Base-by-base conservation (phyloP, 2,797 vertebrate genomes). In the Semotilus atromaculatus region DNA sequence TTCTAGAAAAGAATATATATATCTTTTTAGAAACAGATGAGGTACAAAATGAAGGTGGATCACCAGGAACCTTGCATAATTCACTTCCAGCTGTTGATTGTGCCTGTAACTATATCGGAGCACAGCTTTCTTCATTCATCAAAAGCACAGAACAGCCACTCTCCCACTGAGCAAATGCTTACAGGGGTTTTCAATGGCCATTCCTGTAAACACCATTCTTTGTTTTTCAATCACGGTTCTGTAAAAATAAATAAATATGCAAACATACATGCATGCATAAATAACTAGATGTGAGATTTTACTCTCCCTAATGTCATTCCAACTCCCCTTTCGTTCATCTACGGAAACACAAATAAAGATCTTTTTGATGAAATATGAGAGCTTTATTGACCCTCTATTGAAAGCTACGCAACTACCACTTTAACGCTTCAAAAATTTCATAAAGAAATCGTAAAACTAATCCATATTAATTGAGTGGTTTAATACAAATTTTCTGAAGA, bases 61-160 rank as follows among this genome's bases (percentile, higher is more conserved):
- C 53, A 31, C 26, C 68, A 45, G 67, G 80, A 43, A 82, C 26
- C 68, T 60, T 62, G 38, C 29, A 75, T 83, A 66, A 75, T 75
- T 83, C 81, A 74, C 71, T 34, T 83, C 81, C 71, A 40, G 58
- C 71, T 75, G 70, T 23, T 83, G 43, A 83, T 53, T 45, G 71
- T 75, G 81, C 29, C 43, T 75, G 43, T 38, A 66, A 74, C 40
- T 64, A 83, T 60, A 66, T 2, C 4, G 3, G 43, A 75, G 43
- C 48, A 58, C 11, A 29, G 82, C 73, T 55, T 66, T 83, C 48
- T 67, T 19, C 48, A 68, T 77, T 83, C 3, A 40, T 83, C 73
- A 83, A 40, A 43, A 40, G 29, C 62, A 43, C 62, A 67, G 45
- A n/a, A 55, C 18, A 34, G 45, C 19, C 36, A 68, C 72, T 75